phyloP scores from a whole-genome alignment of 2,888 invertebrate genomes.

The Campoplex nolae region DNA sequence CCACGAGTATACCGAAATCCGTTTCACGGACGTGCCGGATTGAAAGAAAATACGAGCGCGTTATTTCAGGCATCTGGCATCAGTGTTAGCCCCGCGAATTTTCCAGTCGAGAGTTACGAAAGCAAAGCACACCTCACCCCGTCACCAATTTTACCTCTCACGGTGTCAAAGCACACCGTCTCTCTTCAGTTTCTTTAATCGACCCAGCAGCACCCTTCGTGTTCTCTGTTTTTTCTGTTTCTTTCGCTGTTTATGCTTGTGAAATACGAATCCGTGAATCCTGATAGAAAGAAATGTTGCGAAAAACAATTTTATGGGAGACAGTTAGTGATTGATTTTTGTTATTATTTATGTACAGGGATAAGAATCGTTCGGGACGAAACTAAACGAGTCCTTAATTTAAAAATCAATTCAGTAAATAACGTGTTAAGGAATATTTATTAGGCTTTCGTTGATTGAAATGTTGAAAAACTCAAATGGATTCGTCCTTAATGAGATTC shows the following conservation, averaged over 20 bases:
- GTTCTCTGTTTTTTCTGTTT: constrained; percentile 2
- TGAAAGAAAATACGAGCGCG: constrained; percentile 81
- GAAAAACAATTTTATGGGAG: background rate
- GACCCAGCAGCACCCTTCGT: constrained; percentile 30
- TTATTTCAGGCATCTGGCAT: constrained; percentile 79
- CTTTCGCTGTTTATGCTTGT: constrained; percentile 36
- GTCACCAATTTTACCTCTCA: constrained; percentile 41
- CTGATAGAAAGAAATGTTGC: background rate
- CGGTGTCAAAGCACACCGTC: constrained; percentile 43
- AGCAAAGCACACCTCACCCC: constrained; percentile 55
- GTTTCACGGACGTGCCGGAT: constrained; percentile 75
- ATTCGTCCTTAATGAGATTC: background rate
- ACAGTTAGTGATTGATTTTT: constrained; percentile 11
- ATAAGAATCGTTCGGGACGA: background rate
- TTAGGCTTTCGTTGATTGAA: background rate
- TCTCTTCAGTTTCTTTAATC: constrained; percentile 46
- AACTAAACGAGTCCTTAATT: background rate
- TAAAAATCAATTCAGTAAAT: background rate
- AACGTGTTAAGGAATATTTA: background rate
- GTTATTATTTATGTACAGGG: background rate
- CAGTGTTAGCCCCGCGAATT: constrained; percentile 68
- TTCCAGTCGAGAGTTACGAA: constrained; percentile 70
- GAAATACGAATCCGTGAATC: constrained; percentile 29
- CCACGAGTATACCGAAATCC: constrained; percentile 72
- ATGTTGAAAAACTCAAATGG: background rate